Conservation (phyloP, 1,140 invertebrate genomes). For the Bombus polaris region DNA sequence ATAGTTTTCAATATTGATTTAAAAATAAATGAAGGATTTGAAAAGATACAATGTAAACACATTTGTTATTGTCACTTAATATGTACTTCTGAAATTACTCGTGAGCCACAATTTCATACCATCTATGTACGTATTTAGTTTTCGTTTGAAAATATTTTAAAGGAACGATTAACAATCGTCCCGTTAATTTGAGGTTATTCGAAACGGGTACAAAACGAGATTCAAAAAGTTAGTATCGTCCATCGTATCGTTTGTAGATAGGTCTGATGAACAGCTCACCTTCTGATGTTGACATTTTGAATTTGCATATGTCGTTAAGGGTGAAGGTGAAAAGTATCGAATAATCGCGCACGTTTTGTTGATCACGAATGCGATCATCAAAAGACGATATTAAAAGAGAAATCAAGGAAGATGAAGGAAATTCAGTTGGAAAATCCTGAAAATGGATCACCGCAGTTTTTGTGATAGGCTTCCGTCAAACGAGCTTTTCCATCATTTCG, state of each 20-base stretch:
- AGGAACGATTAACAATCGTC: background rate
- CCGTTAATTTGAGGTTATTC: background rate
- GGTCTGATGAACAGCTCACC: slow-evolving; percentile 20
- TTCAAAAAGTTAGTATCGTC: background rate
- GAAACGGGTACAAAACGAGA: background rate
- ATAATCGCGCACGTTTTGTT: background rate
- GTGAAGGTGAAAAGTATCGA: slow-evolving; percentile 30
- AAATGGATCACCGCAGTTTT: background rate
- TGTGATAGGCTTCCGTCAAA: background rate
- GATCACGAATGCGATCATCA: background rate
- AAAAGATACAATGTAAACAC: too few species aligned
- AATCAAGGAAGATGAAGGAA: background rate
- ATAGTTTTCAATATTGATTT: too few species aligned
- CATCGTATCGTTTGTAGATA: background rate
- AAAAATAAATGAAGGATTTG: too few species aligned
- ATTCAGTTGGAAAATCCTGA: background rate
- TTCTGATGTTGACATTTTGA: slow-evolving; percentile 62
- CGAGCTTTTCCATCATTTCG: slow-evolving; percentile 1
- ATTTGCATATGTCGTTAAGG: slow-evolving; percentile 49
- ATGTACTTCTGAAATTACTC: too few species aligned
- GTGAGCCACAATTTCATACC: too few species aligned
- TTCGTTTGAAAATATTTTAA: background rate
- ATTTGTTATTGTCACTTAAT: too few species aligned
- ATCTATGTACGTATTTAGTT: too few species aligned
- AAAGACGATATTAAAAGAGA: background rate